Base-by-base conservation (phyloP, 1,140 invertebrate species). In the Caenorhabditis latens region DNA sequence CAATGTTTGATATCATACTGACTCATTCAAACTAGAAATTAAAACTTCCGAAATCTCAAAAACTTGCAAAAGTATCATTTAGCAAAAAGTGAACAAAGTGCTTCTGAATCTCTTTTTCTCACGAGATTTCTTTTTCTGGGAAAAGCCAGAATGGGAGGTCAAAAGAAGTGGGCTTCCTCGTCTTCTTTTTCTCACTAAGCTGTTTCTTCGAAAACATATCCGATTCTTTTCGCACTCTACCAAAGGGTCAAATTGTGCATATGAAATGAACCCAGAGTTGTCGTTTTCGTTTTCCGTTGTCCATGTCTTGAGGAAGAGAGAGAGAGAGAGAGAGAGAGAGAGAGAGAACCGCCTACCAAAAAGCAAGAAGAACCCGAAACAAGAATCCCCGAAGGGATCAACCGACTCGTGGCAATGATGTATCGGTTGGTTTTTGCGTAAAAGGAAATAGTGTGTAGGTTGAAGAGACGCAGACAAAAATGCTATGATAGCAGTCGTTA, bases 201-300 rank as follows among this genome's bases (percentile, higher is more conserved):
- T 48, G 19, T 79, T 79, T 79, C 46, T 50, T 46, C n/a, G 9
- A 79, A 79, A 79, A 79, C 71, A 50, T 79, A 50, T 79, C 43
- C 46, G 71, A 71, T 71, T 46, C 65, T 46, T 50, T 50, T 50
- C 71, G 71, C 71, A 79, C 71, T 79, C 21, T 79, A 79, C 43
- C 71, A 79, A 79, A 48, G 46, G 71, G 71, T 79, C 71, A 79
- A 79, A 79, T 79, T 79, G 71, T 79, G 71, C 71, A 79, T 79
- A 79, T 79, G 71, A 79, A 79, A 79, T 79, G 71, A 79, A 50
- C 71, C 46, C 19, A 58, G 46, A 79, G 46, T 48, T 50, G 71
- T 53, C 71, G 65, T 71, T 71, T 71, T 48, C 58, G 58, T 71
- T 32, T n/a, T 46, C 63, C 63, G 63, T 58, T 58, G 57, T 58